Evolutionary conservation across 2,888 invertebrate genomes (phyloP), one percentile per base, ranked within the genome.

Genomic region (Drosophila mimica): DNA sequence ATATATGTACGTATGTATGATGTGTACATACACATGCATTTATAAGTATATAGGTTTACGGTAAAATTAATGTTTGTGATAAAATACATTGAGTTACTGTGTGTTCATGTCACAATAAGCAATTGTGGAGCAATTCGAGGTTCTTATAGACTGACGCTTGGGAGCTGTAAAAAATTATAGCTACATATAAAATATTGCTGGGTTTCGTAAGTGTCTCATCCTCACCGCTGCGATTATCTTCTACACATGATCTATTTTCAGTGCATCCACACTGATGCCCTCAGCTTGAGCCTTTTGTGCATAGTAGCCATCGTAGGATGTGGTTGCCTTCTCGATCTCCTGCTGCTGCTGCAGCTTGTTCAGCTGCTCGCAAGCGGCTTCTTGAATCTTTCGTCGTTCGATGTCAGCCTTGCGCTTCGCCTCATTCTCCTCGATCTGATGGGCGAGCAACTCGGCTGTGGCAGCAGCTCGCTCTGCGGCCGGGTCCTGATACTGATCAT

Each of bases 351-450:
- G 91, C 58, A 89, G 74, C 51, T 81, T 85, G 30, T 80, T 80
- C 0, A 92, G 76, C 70, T 92, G 92, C 56, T 88, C 87, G 38
- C 87, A 88, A 15, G 92, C 92, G 17, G 92, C 91, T 43, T 89
- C 92, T 34, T 91, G 91, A 36, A 92, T 92, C 57, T 86, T 90
- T 48, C 88, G 83, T 17, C 92, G 76, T 43, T 90, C 92, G 30
- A 88, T 83, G 40, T 91, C 90, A 9, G 91, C 91, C 60, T 90
- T 90, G 2, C 92, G 90, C 52, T 89, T 90, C 9, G 85, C 70
- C 64, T 90, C 92, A 51, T 88, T 86, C 76, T 92, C 92, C 73
- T 92, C 90, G 28, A 91, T 85, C 64, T 92, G 90, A 31, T 92
- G 92, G 28, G 90, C 82, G n/a, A 89, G 80, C 25, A 92, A 70